Evolutionary conservation across 2,888 invertebrate genomes (phyloP), one percentile per base, ranked within the genome.

Genomic region (Diarsia rubi): DNA sequence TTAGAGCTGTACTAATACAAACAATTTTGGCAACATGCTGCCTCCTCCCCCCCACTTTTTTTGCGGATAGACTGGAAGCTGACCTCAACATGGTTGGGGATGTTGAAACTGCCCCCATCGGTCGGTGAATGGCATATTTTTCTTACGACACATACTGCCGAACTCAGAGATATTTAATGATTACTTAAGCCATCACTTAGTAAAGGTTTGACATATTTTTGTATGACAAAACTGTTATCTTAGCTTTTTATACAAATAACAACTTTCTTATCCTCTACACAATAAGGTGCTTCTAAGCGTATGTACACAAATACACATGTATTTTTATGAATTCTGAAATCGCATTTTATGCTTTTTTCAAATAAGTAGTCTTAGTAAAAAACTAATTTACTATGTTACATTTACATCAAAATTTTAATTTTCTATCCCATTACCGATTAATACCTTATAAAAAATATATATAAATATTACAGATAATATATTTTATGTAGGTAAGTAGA

Each of bases 271-370:
- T 37, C 8, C 0, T 37, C 37, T 37, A 1, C 37, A 37, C 0
- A 19, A 27, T 19, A 57, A 9, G 27, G 27, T 59, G 57, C 27
- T 59, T 27, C 8, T 57, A 57, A 27, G 16, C 16, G 16, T 27
- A 57, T 2, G 16, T 27, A 57, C 1, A 8, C 6, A 19, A 3
- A 1, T 19, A 27, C 16, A 1, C 19, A 3, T 27, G 9, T 16
- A 27, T 19, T 42, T 60, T 21, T 31, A 31, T 3, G 27, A n/a
- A 31, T n/a, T n/a, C 5, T 45, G 1, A 57, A 74, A 75, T n/a
- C 3, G 27, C 19, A 65, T 76, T 63, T 64, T 37, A 57, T 75
- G 45, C 54, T 75, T 37, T 21, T 45, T 44, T 37, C 37, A 27
- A 57, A 0, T 12, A 45, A 8, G 37, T 37, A 24, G n/a, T n/a